A percentile compares a stretch with the other conserved stretches of the same genome.
Evolutionary conservation across 64 coral and sea anemone species (phyloP).

Genomic region (Orbicella faveolata): DNA sequence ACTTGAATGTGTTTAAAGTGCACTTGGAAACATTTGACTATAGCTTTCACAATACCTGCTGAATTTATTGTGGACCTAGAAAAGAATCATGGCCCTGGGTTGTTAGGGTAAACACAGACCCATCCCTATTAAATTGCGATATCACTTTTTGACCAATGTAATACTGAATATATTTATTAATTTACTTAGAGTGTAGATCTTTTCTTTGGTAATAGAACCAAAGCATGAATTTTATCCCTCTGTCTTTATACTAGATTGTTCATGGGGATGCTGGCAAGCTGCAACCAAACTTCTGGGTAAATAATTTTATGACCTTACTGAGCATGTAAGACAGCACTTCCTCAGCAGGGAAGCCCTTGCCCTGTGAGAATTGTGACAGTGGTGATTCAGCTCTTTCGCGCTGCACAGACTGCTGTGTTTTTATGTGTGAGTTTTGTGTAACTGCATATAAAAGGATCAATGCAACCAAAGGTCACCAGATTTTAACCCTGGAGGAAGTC

Average conservation of each 20-base stretch:
- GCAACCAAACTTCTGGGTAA: conserved; percentile 34
- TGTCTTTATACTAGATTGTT: neutral
- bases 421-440: conserved; percentile 25
- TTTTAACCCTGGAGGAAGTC: conserved; percentile 45
- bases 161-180: no score
- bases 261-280: conserved; percentile 1
- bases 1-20: no score
- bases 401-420: neutral
- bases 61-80: no score
- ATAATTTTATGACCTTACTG: conserved; percentile 26
- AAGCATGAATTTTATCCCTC: neutral
- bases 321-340: conserved; percentile 1
- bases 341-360: neutral
- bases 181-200: no score
- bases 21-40: no score
- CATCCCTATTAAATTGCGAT: no score
- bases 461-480: conserved; percentile 12
- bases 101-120: no score
- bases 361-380: conserved; percentile 21
- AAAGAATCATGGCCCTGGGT: no score
- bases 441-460: conserved; percentile 41
- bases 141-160: no score
- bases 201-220: no score
- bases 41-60: no score
- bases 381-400: neutral